These are phyloP conservation scores for Gerris buenoi DNA, from an alignment of 1,140 invertebrate genomes.

Conservation along the genomic window DNA sequence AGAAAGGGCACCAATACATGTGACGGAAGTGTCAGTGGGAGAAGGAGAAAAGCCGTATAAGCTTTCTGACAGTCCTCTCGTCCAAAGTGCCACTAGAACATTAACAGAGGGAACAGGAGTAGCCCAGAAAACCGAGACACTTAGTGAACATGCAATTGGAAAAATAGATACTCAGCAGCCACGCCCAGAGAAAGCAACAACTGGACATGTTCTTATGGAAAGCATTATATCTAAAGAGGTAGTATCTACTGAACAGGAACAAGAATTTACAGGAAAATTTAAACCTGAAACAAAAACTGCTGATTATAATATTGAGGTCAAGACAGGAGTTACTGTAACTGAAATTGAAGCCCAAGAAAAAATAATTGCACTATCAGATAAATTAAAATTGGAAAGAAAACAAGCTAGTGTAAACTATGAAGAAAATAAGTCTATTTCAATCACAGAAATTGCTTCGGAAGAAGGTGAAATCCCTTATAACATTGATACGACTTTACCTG, in stretches of 20 bases:
- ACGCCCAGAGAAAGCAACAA: slow-evolving; percentile 21
- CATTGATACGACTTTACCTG: slow-evolving; percentile 1
- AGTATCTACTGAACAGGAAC: slow-evolving; percentile 25
- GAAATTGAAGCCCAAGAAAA: slow-evolving; percentile 22
- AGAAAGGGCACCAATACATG: slow-evolving; percentile 33
- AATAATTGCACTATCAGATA: slow-evolving; percentile 8
- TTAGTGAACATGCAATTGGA: slow-evolving; percentile 24
- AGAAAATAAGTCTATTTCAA: slow-evolving; percentile 26
- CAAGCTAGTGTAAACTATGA: slow-evolving; percentile 26
- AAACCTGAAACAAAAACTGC: slow-evolving; percentile 19
- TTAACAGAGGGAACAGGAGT: slow-evolving; percentile 23
- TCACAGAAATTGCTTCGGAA: slow-evolving; percentile 25
- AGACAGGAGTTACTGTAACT: slow-evolving; percentile 22
- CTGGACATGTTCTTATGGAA: slow-evolving; percentile 26
- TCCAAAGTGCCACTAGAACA: slow-evolving; percentile 19
- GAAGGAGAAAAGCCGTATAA: slow-evolving; percentile 28
- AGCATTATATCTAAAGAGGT: slow-evolving; percentile 25
- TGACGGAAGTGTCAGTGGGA: slow-evolving; percentile 33
- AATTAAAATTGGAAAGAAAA: slow-evolving; percentile 16
- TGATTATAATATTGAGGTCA: slow-evolving; percentile 17
- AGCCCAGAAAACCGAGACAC: slow-evolving; percentile 29
- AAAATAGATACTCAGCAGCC: slow-evolving; percentile 21
- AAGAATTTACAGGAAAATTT: slow-evolving; percentile 19
- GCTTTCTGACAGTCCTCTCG: slow-evolving; percentile 31
- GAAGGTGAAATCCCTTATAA: slow-evolving; percentile 21